Evolutionary conservation across 2,113 vertebrate genomes (phyloP), one percentile per base, ranked within the genome.

Genomic region (Pachycephala philippinensis): DNA sequence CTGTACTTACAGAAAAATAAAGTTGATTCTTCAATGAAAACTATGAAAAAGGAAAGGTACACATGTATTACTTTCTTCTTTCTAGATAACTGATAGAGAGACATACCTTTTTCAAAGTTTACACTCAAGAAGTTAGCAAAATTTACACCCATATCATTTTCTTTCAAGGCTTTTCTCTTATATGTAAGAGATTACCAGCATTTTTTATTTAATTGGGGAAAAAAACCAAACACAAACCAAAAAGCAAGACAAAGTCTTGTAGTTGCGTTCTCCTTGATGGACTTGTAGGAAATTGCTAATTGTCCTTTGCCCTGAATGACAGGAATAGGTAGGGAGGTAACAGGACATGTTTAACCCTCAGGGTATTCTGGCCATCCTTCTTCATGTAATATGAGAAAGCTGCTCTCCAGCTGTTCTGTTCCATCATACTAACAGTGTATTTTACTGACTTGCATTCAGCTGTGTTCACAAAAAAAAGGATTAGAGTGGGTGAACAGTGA

Each of bases 261-360:
- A 75, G 60, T 35, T 10, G 2, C 26, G 7, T 90, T 83, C 64
- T 63, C 28, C 47, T 15, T 94, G 87, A 88, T 40, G 44, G 71
- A 92, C 64, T 90, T 80, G 31, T 28, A 86, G 92, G 65, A 95
- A 96, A 95, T 94, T 77, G 47, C 54, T 92, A 90, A 93, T 80
- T 95, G 82, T 95, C 93, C 71, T 96, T 88, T 85, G 87, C 91
- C 87, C 82, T 60, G 68, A 88, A 59, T 75, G 92, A 94, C 66
- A 92, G 91, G 54, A 87, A 83, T 44, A 90, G 54, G 75, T 44
- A 94, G 39, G 61, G 63, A 85, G 66, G 71, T 39, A 93, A 86
- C 31, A 56, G 71, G 39, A 66, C 91, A 59, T 33, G 64, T 88
- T 93, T 86, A 96, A 96, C 85, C 79, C 92, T 63, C 84, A 49